A percentile compares a stretch with the other conserved stretches of the same genome.
Conservation (phyloP, 2,797 vertebrate species). For the Hydrolagus colliei region DNA sequence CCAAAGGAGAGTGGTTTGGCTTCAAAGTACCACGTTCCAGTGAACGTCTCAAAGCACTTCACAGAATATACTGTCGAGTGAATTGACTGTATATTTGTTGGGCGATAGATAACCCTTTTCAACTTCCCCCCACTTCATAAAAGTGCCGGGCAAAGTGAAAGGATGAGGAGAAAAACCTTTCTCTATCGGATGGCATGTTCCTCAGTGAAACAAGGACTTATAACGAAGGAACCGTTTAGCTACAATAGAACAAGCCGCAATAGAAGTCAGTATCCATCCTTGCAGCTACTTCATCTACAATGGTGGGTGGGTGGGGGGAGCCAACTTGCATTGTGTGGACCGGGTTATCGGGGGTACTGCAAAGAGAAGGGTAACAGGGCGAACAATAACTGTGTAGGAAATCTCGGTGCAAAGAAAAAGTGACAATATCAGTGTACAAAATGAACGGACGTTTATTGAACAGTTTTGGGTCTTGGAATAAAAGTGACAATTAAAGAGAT, state of each 20-base stretch:
- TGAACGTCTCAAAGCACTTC: too few relatives aligned
- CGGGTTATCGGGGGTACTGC: too few relatives aligned
- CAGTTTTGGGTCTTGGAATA: conserved; percentile 17
- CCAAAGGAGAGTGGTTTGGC: too few relatives aligned
- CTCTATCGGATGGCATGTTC: neutral
- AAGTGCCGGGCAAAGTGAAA: neutral
- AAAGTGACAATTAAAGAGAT: conserved; percentile 26
- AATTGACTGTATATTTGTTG: too few relatives aligned
- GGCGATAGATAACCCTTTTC: neutral
- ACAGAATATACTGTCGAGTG: too few relatives aligned
- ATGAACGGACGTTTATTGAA: conserved; percentile 31
- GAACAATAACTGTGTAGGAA: conserved; percentile 10
- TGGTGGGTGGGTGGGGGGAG: neutral
- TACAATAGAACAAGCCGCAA: neutral
- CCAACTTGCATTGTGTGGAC: neutral
- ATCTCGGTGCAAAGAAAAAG: conserved; percentile 20
- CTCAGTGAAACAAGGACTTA: neutral
- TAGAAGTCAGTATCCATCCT: neutral
- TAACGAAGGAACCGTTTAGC: neutral
- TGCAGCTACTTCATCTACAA: neutral
- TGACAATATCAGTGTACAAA: conserved; percentile 29
- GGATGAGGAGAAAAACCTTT: neutral
- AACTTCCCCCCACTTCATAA: neutral
- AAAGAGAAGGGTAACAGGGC: neutral
- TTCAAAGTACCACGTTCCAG: too few relatives aligned